These are phyloP conservation scores for Phrynosoma platyrhinos DNA, from an alignment of 2,113 vertebrate species.

Conservation along the genomic window DNA sequence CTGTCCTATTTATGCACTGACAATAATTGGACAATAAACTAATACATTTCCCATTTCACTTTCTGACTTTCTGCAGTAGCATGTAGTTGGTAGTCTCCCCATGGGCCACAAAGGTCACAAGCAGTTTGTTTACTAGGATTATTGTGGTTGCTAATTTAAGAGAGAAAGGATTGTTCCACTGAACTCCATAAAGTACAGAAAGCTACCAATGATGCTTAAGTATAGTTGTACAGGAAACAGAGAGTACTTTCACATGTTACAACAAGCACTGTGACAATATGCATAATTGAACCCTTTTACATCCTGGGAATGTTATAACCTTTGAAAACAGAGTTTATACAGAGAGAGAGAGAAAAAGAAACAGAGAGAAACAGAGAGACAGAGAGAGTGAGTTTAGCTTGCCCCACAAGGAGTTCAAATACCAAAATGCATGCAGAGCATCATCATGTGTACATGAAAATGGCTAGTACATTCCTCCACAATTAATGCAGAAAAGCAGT, in stretches of 20 bases:
- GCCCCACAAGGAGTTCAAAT: background rate
- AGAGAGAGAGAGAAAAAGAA: too few relatives aligned
- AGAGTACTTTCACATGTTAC: background rate
- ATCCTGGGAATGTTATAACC: background rate
- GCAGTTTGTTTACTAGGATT: background rate
- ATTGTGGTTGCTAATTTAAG: background rate
- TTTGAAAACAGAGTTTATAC: background rate
- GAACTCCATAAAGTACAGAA: background rate
- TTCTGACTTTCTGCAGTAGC: constrained; percentile 7
- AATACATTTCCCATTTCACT: constrained; percentile 14
- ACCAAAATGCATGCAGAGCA: background rate
- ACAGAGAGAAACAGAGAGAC: too few relatives aligned
- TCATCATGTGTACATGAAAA: background rate
- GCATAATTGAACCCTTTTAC: background rate
- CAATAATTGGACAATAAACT: constrained; percentile 31
- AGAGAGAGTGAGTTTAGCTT: too few relatives aligned
- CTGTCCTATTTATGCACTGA: constrained; percentile 25
- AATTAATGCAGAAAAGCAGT: background rate
- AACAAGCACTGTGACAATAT: background rate
- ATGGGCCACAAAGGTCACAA: background rate
- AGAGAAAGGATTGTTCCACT: background rate
- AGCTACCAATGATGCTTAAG: background rate
- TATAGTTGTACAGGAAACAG: background rate
- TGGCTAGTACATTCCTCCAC: background rate
- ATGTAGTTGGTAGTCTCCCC: background rate